Conservation (phyloP, 2,888 invertebrate genomes). For the Therioaphis trifolii region DNA sequence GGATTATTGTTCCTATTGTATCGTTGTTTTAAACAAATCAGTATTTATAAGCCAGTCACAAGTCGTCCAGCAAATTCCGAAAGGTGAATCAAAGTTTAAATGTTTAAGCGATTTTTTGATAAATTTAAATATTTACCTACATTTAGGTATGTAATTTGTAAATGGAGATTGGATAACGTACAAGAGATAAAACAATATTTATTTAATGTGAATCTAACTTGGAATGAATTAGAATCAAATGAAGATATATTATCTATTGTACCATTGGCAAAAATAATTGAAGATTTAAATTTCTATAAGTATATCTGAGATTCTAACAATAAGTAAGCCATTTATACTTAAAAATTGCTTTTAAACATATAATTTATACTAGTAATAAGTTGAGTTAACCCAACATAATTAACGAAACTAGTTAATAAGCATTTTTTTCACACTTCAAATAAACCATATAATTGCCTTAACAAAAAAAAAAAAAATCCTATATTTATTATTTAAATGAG, state of each 20-base stretch:
- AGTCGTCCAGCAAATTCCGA: constrained; percentile 98
- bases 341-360: too few relatives aligned
- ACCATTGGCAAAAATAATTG: constrained; percentile 76
- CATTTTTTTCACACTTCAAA: too few relatives aligned
- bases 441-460: too few relatives aligned
- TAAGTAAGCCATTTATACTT: constrained; percentile 73
- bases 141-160: constrained; percentile 83
- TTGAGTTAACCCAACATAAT: too few relatives aligned
- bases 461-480: too few relatives aligned
- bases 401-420: too few relatives aligned
- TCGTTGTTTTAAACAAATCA: constrained; percentile 84
- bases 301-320: constrained; percentile 87
- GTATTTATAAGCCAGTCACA: constrained; percentile 94
- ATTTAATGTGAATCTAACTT: constrained; percentile 75
- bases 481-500: too few relatives aligned
- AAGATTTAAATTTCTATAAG: constrained; percentile 79
- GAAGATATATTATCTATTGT: constrained; percentile 79
- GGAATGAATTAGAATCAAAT: constrained; percentile 66
- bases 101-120: not conserved
- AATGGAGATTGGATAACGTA: constrained; percentile 77
- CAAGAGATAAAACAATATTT: constrained; percentile 78
- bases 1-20: constrained; percentile 95
- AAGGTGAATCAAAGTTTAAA: constrained; percentile 70
- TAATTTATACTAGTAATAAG: too few relatives aligned
- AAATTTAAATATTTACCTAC: constrained; percentile 39